phyloP scores from a whole-genome alignment of 2,113 vertebrate genomes.

The Ploceus nigricollis region DNA sequence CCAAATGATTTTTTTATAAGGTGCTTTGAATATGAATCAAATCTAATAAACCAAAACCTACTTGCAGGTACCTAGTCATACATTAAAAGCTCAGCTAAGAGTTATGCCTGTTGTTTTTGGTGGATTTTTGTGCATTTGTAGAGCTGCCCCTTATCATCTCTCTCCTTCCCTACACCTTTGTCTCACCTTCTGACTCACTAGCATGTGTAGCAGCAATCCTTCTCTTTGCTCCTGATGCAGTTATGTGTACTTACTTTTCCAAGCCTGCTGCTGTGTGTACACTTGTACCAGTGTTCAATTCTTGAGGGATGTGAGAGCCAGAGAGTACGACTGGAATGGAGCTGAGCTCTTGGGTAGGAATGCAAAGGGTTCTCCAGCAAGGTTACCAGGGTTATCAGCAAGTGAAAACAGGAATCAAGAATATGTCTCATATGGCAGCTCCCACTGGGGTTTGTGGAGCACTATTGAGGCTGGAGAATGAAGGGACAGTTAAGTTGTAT shows the following conservation, averaged over 20 bases:
- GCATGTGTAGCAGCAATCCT: not conserved
- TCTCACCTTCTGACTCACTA: not conserved
- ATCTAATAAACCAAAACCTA: not conserved
- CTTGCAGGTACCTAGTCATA: not conserved
- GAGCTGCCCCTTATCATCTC: not conserved
- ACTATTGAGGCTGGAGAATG: not conserved
- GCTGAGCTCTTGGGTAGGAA: not conserved
- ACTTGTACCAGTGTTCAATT: accelerated
- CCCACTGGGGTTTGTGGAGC: not conserved
- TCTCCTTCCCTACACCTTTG: not conserved
- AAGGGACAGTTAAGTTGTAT: not conserved
- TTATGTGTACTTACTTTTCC: not conserved
- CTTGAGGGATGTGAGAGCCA: not conserved
- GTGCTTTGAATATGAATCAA: not conserved
- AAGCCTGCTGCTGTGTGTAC: not conserved
- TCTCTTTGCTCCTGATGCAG: not conserved
- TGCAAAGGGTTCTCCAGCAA: not conserved
- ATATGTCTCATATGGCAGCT: not conserved
- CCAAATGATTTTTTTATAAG: not conserved
- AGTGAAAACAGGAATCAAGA: not conserved
- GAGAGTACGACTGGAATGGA: not conserved
- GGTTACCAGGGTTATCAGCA: not conserved
- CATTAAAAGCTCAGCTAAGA: not conserved
- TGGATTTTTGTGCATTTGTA: not conserved
- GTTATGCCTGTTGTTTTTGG: not conserved